Percentiles rank a stretch among this genome's conserved stretches.
phyloP scores from a whole-genome alignment of 2,888 invertebrate genomes.

The Homarus gammarus region DNA sequence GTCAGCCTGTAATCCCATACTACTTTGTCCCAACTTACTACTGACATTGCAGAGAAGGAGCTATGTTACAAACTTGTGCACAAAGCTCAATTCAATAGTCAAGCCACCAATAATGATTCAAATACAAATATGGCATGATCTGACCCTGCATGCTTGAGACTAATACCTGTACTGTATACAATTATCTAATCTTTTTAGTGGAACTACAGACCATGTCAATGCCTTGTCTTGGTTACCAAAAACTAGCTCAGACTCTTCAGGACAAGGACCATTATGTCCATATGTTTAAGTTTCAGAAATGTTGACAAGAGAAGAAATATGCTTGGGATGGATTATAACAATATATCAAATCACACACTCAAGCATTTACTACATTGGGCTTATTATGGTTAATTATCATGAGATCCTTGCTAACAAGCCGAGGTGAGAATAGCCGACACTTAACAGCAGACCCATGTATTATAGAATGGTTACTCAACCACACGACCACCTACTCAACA shows the following conservation, averaged over 20 bases:
- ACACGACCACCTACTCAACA: slow-evolving; percentile 39
- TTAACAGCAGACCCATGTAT: neutral
- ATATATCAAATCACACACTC: slow-evolving; percentile 33
- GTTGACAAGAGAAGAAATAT: slow-evolving; percentile 21
- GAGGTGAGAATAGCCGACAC: slow-evolving; percentile 15
- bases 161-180: neutral
- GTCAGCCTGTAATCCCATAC: slow-evolving; percentile 19
- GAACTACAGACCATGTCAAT: slow-evolving; percentile 2
- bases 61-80: slow-evolving; percentile 47
- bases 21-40: slow-evolving; percentile 9
- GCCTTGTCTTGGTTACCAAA: slow-evolving; percentile 15
- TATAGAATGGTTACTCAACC: slow-evolving; percentile 25
- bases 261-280: neutral
- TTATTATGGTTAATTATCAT: slow-evolving; percentile 40
- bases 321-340: slow-evolving; percentile 13
- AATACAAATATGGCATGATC: slow-evolving; percentile 11
- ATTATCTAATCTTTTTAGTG: slow-evolving; percentile 7
- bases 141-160: neutral
- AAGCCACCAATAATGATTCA: slow-evolving; percentile 24
- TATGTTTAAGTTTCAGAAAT: neutral
- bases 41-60: slow-evolving; percentile 32
- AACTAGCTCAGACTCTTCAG: neutral
- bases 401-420: slow-evolving; percentile 50
- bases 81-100: slow-evolving; percentile 21
- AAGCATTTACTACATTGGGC: slow-evolving; percentile 33